Base-by-base conservation (phyloP, 2,888 invertebrate genomes). In the Polydrusus pterygomalis region DNA sequence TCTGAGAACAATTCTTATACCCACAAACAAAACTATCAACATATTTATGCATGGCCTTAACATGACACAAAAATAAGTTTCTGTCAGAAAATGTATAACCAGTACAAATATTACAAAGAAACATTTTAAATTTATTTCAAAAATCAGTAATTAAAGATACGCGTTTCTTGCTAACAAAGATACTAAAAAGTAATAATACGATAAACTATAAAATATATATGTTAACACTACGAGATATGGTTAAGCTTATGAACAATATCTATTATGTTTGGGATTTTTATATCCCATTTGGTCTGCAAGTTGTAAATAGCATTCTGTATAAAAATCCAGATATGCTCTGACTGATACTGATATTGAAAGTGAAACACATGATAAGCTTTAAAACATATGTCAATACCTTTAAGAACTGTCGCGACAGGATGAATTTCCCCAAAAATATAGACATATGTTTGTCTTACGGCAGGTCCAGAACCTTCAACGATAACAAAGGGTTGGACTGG, bases 331-430 rank as follows among this genome's bases (percentile, higher is more conserved):
- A 43, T 43, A 11, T 43, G 43, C 13, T 43, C 43, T 43, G 43
- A 43, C 43, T 43, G 43, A 43, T 10, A 43, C 13, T 43, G 43
- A 43, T 43, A 43, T 43, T 11, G 7, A 43, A 7, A 43, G 13
- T 43, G 43, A 43, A 43, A 43, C 2, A 43, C 43, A 11, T 43
- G 43, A 43, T 43, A 43, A 10, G 43, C 43, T 11, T 43, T 43
- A 43, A 43, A 43, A 43, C 43, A 43, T 43, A 43, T 11, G 43
- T 43, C 43, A 43, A 43, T 43, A 43, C 43, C 43, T 43, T 43
- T 43, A 43, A 43, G 43, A 11, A 43, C 43, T 43, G 43, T 43
- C 2, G 43, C 43, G 13, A 43, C 43, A 11, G 43, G 43, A 43
- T 43, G 13, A 10, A 43, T 43, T 43, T 43, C 9, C 13, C 43